Conservation (phyloP, 2,113 vertebrate genomes). For the Chrysochloris asiatica region DNA sequence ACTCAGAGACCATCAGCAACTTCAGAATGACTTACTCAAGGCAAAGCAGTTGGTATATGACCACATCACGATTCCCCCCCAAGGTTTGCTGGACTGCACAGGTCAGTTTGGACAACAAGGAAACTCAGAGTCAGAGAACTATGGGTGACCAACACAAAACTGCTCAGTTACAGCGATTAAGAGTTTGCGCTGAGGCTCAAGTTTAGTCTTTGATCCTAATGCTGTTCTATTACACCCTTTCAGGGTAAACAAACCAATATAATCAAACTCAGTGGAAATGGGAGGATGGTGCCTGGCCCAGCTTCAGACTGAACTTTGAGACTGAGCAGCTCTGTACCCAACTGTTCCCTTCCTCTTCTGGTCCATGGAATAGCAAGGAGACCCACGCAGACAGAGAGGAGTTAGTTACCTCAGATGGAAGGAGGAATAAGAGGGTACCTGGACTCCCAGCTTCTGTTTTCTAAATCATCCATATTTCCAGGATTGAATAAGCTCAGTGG, state of each 20-base stretch:
- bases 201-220: not conserved
- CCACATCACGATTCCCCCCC: not conserved
- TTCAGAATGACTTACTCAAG: not conserved
- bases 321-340: not conserved
- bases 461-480: not conserved
- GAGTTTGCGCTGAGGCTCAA: not conserved
- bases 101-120: not conserved
- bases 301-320: not conserved
- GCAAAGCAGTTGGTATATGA: not conserved
- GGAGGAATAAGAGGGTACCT: not conserved
- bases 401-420: not conserved
- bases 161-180: not conserved
- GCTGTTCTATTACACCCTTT: not conserved
- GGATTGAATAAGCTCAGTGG: not conserved
- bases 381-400: not conserved
- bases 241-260: not conserved
- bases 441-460: not conserved
- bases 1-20: too few species aligned
- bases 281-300: not conserved
- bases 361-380: not conserved
- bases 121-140: not conserved
- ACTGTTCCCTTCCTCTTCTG: not conserved
- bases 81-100: not conserved
- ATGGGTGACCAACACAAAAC: not conserved
- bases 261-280: not conserved